Conservation (phyloP, 2,113 vertebrate genomes). For the Mionectes macconnelli region DNA sequence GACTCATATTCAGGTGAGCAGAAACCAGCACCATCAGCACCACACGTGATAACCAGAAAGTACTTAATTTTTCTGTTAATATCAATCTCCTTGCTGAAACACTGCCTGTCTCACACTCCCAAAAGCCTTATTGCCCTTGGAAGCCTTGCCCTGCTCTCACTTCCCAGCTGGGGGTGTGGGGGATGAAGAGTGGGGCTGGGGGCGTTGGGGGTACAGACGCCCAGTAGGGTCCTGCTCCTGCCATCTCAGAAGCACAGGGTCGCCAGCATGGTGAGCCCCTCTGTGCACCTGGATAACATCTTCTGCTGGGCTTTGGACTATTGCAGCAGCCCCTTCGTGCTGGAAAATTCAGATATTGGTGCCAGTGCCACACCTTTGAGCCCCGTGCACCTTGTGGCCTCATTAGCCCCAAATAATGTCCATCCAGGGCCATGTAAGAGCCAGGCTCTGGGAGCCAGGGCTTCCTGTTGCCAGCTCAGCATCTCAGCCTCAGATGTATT, state of each 20-base stretch:
- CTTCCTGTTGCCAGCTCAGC: neutral
- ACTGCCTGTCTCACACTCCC: neutral
- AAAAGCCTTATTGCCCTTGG: neutral
- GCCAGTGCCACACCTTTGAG: neutral
- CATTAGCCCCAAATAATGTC: neutral
- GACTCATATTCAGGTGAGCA: neutral
- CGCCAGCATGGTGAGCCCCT: accelerated
- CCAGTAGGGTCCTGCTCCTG: neutral
- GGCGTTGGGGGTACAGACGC: neutral
- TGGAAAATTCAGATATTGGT: accelerated
- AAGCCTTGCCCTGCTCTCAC: neutral
- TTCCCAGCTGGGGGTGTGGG: accelerated
- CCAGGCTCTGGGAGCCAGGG: neutral
- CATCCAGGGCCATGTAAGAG: neutral
- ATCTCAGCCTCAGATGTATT: neutral
- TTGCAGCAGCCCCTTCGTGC: neutral
- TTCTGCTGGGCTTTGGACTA: neutral
- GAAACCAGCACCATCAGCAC: neutral
- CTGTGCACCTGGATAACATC: accelerated
- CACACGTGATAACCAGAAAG: neutral
- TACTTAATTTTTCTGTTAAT: neutral
- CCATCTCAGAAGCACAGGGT: neutral
- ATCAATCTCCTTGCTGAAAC: neutral
- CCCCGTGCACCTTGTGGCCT: neutral
- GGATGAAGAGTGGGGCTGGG: neutral